Evolutionary conservation across 2,888 invertebrate species (phyloP).

Genomic region (Drosophila tripunctata): DNA sequence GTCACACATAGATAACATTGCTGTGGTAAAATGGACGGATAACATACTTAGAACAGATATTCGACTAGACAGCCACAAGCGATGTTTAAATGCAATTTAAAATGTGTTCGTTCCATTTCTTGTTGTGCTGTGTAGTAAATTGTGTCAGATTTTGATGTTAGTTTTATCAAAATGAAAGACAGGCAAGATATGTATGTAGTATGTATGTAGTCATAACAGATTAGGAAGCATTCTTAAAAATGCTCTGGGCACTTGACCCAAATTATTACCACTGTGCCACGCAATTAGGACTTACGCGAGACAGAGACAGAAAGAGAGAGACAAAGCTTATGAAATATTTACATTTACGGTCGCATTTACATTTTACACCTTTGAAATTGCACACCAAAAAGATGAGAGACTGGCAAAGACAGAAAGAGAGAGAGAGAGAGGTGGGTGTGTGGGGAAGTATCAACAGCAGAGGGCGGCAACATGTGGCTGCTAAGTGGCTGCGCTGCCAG

Average conservation of each 20-base stretch:
- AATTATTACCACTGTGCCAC: constrained; percentile 32
- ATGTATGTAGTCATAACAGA: background rate
- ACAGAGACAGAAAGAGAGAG: background rate
- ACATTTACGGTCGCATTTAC: constrained; percentile 63
- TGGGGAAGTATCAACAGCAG: background rate
- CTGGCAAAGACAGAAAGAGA: background rate
- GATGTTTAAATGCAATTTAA: constrained; percentile 16
- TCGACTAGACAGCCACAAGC: constrained; percentile 2
- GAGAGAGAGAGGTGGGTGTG: background rate
- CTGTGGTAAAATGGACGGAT: constrained; percentile 13
- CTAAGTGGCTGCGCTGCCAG: constrained; percentile 35
- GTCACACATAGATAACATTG: constrained; percentile 19
- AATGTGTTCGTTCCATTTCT: background rate
- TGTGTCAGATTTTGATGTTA: background rate
- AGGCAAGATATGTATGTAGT: no score
- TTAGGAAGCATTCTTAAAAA: constrained; percentile 1
- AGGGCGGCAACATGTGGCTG: constrained; percentile 65
- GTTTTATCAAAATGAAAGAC: constrained; percentile 5
- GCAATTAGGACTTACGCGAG: constrained; percentile 48
- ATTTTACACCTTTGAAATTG: constrained; percentile 68
- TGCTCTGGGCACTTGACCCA: constrained; percentile 32
- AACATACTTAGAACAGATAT: constrained; percentile 4
- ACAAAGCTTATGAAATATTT: constrained; percentile 37
- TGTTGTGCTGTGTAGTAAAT: background rate
- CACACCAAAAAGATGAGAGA: constrained; percentile 19